Evolutionary conservation across 2,797 vertebrate species (phyloP).

Genomic region (Argyrosomus regius): DNA sequence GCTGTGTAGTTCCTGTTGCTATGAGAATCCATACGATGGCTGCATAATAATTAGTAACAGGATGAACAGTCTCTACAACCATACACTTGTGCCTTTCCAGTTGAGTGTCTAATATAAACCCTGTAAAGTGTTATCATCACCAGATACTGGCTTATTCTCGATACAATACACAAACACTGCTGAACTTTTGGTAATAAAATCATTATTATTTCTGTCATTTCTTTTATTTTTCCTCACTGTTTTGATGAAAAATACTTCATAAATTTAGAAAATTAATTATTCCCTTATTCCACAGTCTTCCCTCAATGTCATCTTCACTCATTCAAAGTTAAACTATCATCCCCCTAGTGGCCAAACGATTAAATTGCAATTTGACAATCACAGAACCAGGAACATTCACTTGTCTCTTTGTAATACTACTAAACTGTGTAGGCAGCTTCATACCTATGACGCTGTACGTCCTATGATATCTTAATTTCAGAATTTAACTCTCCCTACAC

Average conservation of each 20-base stretch:
- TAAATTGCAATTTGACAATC: background rate
- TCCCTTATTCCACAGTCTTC: background rate
- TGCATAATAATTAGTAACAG: slow-evolving; percentile 66
- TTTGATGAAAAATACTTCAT: background rate
- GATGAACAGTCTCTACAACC: slow-evolving; percentile 12
- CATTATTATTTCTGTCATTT: background rate
- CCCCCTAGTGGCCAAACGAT: background rate
- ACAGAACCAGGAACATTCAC: background rate
- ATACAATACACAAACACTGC: slow-evolving; percentile 4
- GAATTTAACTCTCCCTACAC: background rate
- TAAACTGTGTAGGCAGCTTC: background rate
- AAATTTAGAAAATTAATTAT: background rate
- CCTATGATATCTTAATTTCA: background rate
- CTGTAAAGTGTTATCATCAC: background rate
- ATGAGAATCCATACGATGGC: slow-evolving; percentile 39
- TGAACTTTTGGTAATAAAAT: background rate
- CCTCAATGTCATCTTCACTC: background rate
- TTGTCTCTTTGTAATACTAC: background rate
- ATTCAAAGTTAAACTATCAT: background rate
- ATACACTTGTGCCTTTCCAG: background rate
- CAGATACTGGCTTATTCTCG: background rate
- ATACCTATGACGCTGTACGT: background rate
- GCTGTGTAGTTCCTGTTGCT: slow-evolving; percentile 63
- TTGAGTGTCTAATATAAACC: background rate
- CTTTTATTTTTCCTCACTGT: background rate